Evolutionary conservation across 2,888 invertebrate species (phyloP), one percentile per base, ranked within the genome.

Genomic region (Dicroscelio sp.): DNA sequence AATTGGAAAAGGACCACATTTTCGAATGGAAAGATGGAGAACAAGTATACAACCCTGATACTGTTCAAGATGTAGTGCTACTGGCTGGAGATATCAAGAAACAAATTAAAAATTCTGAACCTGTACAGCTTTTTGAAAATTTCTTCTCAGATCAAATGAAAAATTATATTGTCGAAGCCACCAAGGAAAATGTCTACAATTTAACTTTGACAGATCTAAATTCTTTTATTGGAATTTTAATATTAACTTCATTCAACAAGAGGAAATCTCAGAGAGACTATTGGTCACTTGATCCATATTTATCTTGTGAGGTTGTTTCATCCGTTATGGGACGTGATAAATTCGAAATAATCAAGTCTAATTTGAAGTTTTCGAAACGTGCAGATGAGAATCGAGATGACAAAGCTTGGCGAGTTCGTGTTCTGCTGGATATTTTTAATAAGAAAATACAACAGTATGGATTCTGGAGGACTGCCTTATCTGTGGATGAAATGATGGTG

Each of bases 401-500:
- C 20, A 78, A 63, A 58, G 87, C 38, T 58, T 93, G 92, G 86
- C 65, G 83, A 14, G 85, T 88, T 33, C 88, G 85, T 78, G 14
- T 60, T 43, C 35, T 93, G 30, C 48, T 90, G 4, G 80, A 90
- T 48, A 1, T 43, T 12, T 86, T 92, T 78, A 38, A 75, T 89
- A 63, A 71, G n/a, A 69, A 92, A 87, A 35, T 87, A 80, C 76
- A 78, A 17, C 35, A 80, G 33, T 92, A 86, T 60, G 78, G 73
- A 27, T 83, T 69, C 52, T 92, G 80, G 78, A 52, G 25, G 83
- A 91, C 85, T 60, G 87, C 88, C 69, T 52, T 93, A 35, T 90
- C 89, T 27, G 52, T 92, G 6, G 90, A 92, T 65, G 91, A 92
- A 83, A 92, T 89, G 86, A 92, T 92, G 91, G 90, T 67, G 6